Evolutionary conservation across 2,888 invertebrate species (phyloP), one percentile per base, ranked within the genome.

Genomic region (Drymonia ruficornis): DNA sequence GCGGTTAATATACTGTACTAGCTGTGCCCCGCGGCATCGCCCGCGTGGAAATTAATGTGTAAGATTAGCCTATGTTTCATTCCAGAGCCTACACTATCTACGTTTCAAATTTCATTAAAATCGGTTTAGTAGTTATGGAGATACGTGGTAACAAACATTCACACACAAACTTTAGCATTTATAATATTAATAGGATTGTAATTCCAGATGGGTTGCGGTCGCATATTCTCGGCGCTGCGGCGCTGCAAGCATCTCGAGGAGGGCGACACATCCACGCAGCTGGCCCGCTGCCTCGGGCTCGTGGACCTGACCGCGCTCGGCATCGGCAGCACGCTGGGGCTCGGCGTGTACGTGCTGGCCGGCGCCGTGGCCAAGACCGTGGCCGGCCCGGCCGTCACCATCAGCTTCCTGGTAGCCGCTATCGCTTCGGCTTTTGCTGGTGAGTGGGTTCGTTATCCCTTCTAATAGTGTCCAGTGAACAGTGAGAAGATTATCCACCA

Each of bases 261-360:
- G 13, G 87, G 85, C 0, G 76, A 86, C 53, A 87, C 72, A 0
- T 73, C 81, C 0, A 90, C 93, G 1, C 87, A 86, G 54, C 82
- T 95, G 62, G 86, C 91, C 0, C 81, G 98, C 53, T 97, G 97
- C 51, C 93, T 99, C 43, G 96, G 95, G 2, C 93, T 98, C 0
- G 72, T 97, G 31, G 99, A 99, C 87, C 93, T 99, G 50, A 98
- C 98, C 0, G 96, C 97, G 0, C 91, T 99, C 28, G 99, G 96
- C 0, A 96, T 98, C 36, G 98, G 98, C 58, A 95, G 96, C 61
- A 98, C 98, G 0, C 94, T 99, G 13, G 99, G 99, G 0, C 94
- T 99, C 29, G 99, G 99, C 0, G 98, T 99, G 13, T 99, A 99
- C 83, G 98, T 99, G 47, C 91, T 99, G 59, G 98, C 98, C 6